A percentile compares a stretch with the other conserved stretches of the same genome.
Conservation (phyloP, 2,113 vertebrate genomes). For the Leuciscus idus region DNA sequence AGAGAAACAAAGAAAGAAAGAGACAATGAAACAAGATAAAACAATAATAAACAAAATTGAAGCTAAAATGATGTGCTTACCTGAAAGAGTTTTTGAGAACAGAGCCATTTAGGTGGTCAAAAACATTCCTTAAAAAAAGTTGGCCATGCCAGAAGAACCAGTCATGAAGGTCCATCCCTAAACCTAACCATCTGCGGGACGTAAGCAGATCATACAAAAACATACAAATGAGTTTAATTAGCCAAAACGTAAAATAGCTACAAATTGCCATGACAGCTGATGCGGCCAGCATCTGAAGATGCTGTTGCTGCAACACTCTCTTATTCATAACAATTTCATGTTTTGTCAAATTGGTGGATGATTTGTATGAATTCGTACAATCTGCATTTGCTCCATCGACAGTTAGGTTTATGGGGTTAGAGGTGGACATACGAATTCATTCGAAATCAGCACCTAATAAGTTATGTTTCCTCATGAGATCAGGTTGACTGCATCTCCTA, state of each 20-base stretch:
- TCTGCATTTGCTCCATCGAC: too few relatives aligned
- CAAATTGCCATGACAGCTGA: too few relatives aligned
- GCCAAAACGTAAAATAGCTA: too few relatives aligned
- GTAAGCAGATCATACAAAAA: not conserved
- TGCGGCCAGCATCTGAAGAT: too few relatives aligned
- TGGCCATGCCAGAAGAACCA: constrained; percentile 38
- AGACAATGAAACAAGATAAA: not conserved
- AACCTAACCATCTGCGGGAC: not conserved
- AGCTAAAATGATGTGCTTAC: not conserved
- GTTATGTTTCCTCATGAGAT: not conserved
- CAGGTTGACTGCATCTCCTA: constrained; percentile 38
- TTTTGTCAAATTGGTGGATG: too few relatives aligned
- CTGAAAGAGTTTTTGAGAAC: not conserved
- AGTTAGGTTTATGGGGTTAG: too few relatives aligned
- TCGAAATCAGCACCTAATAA: not conserved
- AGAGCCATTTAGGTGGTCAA: not conserved
- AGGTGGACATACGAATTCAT: not conserved
- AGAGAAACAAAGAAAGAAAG: constrained; percentile 6
- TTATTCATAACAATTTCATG: too few relatives aligned
- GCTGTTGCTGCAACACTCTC: too few relatives aligned
- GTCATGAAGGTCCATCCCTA: constrained; percentile 13
- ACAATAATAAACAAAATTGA: not conserved
- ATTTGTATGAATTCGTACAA: too few relatives aligned
- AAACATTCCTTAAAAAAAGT: not conserved
- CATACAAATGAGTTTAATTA: not conserved